Conservation (phyloP, 2,797 vertebrate species). For the Anguilla pacifica region DNA sequence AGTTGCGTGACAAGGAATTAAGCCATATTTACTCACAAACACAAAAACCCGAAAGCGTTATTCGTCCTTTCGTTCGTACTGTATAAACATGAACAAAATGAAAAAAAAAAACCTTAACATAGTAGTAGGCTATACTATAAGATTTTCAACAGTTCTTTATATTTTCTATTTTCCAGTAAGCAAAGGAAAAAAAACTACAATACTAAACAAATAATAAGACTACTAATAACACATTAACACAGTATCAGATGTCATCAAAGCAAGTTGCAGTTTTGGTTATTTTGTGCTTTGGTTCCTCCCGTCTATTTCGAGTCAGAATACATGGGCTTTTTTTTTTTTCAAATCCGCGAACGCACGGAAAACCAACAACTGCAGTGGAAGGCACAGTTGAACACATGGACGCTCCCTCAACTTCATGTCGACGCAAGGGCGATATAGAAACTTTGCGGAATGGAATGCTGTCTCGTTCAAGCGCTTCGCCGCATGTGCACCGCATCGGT, state of each 20-base stretch:
- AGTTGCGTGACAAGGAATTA: not conserved
- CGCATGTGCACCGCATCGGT: not conserved
- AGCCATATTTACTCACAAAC: not conserved
- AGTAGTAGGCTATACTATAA: not conserved
- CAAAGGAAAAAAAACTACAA: not conserved
- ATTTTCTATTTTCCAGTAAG: not conserved
- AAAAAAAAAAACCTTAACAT: not conserved
- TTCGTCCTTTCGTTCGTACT: not conserved
- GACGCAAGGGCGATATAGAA: not conserved
- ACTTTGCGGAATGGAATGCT: not conserved
- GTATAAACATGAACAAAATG: not conserved
- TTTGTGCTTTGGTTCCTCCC: not conserved
- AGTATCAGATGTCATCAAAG: not conserved
- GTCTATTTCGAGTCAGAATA: not conserved
- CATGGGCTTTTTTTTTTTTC: not conserved
- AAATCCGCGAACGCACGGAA: not conserved
- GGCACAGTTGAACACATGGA: conserved; percentile 5
- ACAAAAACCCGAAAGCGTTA: not conserved
- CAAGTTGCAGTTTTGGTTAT: conserved; percentile 11
- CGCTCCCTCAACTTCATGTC: not conserved
- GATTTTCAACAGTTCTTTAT: not conserved
- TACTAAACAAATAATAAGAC: not conserved
- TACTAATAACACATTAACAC: not conserved
- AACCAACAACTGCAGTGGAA: not conserved
- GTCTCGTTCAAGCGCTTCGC: not conserved